Evolutionary conservation across 2,888 invertebrate genomes (phyloP), one percentile per base, ranked within the genome.

Genomic region (Eupelmus urozonus): DNA sequence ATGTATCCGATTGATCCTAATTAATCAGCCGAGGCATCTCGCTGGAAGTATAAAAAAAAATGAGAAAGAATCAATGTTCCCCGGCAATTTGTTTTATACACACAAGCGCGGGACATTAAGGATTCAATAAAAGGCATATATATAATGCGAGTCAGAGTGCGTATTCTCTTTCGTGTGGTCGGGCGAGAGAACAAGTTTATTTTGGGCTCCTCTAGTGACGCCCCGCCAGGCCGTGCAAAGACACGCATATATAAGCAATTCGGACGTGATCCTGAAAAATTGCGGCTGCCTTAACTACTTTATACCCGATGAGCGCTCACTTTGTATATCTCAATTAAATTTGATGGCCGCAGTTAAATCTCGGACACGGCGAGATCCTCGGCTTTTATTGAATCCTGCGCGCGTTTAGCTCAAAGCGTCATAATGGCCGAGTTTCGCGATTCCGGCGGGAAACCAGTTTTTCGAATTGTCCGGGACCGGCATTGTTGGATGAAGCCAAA

Each of bases 241-340:
- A n/a, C 49, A 27, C 20, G 20, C 49, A 51, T 29, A 42, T 34
- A 57, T 73, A 65, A 63, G 18, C 55, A n/a, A n/a, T n/a, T 74
- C 62, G 16, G 27, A 25, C 67, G n/a, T 45, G 57, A 76, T 71
- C 72, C 77, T 77, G 77, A 77, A 77, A 77, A 77, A 77, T 77
- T 29, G 55, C 77, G 25, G 27, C 59, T 45, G 72, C n/a, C n/a
- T n/a, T n/a, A n/a, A n/a, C n/a, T n/a, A 25, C 45, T 60, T 63
- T 25, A 53, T 5, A 70, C 59, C 42, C 55, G 71, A 72, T 72
- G 71, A 71, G 16, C 23, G 60, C 66, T 72, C 62, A 60, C 62
- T 77, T 77, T 71, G 70, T 71, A 66, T 66, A 65, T 77, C 77
- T 77, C 77, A 72, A 77, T 77, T 77, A 77, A 77, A 77, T 77